Percentiles rank a stretch among this genome's conserved stretches.
Conservation (phyloP, 2,888 invertebrate genomes). For the Mechanitis mazaeus region DNA sequence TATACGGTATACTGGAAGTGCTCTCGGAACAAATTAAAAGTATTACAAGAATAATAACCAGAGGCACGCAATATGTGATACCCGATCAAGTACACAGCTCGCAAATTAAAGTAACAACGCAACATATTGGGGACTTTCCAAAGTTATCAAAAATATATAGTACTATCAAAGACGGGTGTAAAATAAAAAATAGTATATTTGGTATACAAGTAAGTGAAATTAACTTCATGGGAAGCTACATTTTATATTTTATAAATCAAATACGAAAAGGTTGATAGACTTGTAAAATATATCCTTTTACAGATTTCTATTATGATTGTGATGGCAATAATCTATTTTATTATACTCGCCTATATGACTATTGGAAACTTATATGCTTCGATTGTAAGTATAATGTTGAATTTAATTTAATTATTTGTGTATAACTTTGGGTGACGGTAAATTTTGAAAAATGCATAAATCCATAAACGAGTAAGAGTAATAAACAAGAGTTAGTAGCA, state of each 20-base stretch:
- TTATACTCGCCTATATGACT: conserved; percentile 14
- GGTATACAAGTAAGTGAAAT: conserved; percentile 16
- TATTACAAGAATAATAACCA: conserved; percentile 29
- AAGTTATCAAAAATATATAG: conserved; percentile 14
- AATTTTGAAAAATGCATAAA: too few relatives aligned
- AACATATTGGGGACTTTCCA: conserved; percentile 11
- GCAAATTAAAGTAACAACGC: not conserved
- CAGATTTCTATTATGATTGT: conserved; percentile 3
- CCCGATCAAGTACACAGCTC: conserved; percentile 13
- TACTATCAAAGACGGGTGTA: conserved; percentile 16
- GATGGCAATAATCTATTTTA: conserved; percentile 1
- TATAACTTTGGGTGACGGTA: too few relatives aligned
- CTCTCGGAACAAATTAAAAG: conserved; percentile 38
- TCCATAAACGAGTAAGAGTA: too few relatives aligned
- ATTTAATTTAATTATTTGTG: too few relatives aligned
- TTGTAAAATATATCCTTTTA: not conserved
- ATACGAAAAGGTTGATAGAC: too few relatives aligned
- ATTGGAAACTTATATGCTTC: too few relatives aligned
- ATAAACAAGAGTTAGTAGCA: too few relatives aligned
- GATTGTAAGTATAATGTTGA: too few relatives aligned
- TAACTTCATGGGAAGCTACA: too few relatives aligned
- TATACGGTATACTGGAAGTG: conserved; percentile 32
- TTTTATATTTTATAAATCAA: too few relatives aligned
- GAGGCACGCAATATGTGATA: conserved; percentile 1
- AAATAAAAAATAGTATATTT: conserved; percentile 19